phyloP scores from a whole-genome alignment of 2,888 invertebrate genomes.

The Limnephilus marmoratus region DNA sequence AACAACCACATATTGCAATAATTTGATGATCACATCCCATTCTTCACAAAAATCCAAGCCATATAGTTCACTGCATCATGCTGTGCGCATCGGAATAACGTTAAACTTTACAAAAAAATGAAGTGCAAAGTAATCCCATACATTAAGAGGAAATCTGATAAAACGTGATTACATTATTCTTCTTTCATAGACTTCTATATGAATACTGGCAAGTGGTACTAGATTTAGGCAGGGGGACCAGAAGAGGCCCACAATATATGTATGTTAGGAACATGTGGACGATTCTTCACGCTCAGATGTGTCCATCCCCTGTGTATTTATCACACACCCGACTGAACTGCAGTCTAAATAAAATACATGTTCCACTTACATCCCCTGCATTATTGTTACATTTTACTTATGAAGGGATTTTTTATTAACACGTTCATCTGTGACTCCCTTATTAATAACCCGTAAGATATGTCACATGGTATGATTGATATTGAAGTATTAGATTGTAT shows the following conservation, averaged over 20 bases:
- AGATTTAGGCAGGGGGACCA: conserved; percentile 13
- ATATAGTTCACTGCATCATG: neutral
- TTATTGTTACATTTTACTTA: conserved; percentile 48
- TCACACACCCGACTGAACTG: conserved; percentile 63
- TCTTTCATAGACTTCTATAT: conserved; percentile 2
- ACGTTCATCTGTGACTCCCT: neutral
- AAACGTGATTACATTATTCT: neutral
- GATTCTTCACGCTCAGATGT: conserved; percentile 67
- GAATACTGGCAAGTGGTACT: conserved; percentile 23
- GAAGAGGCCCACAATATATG: neutral
- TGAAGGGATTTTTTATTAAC: conserved; percentile 21
- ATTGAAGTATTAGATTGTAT: neutral
- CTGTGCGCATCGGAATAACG: neutral
- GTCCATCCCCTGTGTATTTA: conserved; percentile 62
- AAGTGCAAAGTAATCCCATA: neutral
- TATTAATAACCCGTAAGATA: neutral
- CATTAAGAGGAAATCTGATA: neutral
- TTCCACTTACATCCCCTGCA: conserved; percentile 16
- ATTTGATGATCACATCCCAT: neutral
- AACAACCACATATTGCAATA: neutral
- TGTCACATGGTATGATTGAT: neutral
- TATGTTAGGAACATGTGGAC: conserved; percentile 64
- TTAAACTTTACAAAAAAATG: neutral
- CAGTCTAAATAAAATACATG: conserved; percentile 62
- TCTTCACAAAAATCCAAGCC: neutral